These are phyloP conservation scores for Drosophila melanocephala DNA, from an alignment of 2,888 invertebrate species.

Conservation along the genomic window DNA sequence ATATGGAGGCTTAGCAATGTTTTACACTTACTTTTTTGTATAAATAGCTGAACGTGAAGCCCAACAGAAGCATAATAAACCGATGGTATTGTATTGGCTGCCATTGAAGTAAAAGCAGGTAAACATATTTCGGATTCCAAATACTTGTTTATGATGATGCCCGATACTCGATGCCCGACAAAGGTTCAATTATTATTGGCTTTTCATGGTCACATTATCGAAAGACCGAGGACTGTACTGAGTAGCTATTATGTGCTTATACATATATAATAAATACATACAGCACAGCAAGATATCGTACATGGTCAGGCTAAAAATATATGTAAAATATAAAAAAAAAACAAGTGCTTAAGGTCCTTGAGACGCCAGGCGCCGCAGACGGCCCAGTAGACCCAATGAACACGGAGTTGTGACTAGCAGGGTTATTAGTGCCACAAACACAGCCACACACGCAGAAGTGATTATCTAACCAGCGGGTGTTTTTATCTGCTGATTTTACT, in stretches of 20 bases:
- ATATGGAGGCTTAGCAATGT: not conserved
- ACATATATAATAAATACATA: slow-evolving; percentile 25
- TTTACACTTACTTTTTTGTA: not conserved
- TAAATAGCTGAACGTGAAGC: slow-evolving; percentile 8
- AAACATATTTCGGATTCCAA: slow-evolving; percentile 34
- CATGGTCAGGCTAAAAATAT: slow-evolving; percentile 55
- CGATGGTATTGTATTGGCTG: not conserved
- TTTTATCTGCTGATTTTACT: slow-evolving; percentile 37
- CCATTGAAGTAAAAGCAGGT: slow-evolving; percentile 34
- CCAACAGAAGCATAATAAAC: not conserved
- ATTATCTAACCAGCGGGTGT: slow-evolving; percentile 28
- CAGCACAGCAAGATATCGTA: slow-evolving; percentile 52
- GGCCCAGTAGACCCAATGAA: slow-evolving; percentile 27
- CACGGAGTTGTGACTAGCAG: slow-evolving; percentile 36
- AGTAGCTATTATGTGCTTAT: slow-evolving; percentile 19
- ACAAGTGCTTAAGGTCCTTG: slow-evolving; percentile 54
- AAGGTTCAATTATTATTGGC: slow-evolving; percentile 66
- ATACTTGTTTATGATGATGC: slow-evolving; percentile 27
- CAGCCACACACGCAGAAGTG: slow-evolving; percentile 3
- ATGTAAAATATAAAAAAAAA: slow-evolving; percentile 41
- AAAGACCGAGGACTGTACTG: slow-evolving; percentile 40
- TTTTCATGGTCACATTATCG: slow-evolving; percentile 63
- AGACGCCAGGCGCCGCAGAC: slow-evolving; percentile 39
- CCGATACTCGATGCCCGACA: slow-evolving; percentile 41
- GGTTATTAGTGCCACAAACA: slow-evolving; percentile 50